A percentile compares a stretch with the other conserved stretches of the same genome.
Evolutionary conservation across 2,888 invertebrate genomes (phyloP).

Genomic region (Lasioglossum leucozonium): DNA sequence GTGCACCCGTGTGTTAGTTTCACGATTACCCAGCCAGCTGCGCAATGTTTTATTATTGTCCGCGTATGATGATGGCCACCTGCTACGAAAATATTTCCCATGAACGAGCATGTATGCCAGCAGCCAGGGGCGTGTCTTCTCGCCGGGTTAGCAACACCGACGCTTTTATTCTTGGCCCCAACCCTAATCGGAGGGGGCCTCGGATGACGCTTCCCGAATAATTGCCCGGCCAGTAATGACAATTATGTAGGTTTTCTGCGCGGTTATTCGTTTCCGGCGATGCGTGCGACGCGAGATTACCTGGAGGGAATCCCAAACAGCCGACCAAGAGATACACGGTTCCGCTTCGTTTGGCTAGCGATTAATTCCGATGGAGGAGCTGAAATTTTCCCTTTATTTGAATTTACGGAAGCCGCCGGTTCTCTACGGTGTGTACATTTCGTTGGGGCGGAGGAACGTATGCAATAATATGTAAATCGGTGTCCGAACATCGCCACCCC

Average conservation of each 20-base stretch:
- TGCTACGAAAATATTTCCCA: constrained; percentile 41
- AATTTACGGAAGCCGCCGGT: neutral
- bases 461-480: neutral
- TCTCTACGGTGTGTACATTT: neutral
- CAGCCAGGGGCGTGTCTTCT: constrained; percentile 56
- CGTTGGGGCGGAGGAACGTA: neutral
- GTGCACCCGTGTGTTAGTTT: neutral
- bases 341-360: neutral
- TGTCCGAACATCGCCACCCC: neutral
- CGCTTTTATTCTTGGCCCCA: constrained; percentile 45
- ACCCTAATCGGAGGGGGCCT: constrained; percentile 39
- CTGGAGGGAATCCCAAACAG: constrained; percentile 42
- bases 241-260: constrained; percentile 57
- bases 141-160: constrained; percentile 60
- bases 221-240: constrained; percentile 63
- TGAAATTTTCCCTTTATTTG: neutral
- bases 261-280: constrained; percentile 50
- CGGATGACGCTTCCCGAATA: constrained; percentile 55
- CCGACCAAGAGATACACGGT: constrained; percentile 17
- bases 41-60: neutral
- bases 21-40: neutral
- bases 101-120: constrained; percentile 30
- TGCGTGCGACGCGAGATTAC: constrained; percentile 46
- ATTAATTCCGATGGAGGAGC: constrained; percentile 8
- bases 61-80: constrained; percentile 26